Percentiles rank a stretch among this genome's conserved stretches.
phyloP scores from a whole-genome alignment of 2,888 invertebrate species.

The Ethmia dodecea region DNA sequence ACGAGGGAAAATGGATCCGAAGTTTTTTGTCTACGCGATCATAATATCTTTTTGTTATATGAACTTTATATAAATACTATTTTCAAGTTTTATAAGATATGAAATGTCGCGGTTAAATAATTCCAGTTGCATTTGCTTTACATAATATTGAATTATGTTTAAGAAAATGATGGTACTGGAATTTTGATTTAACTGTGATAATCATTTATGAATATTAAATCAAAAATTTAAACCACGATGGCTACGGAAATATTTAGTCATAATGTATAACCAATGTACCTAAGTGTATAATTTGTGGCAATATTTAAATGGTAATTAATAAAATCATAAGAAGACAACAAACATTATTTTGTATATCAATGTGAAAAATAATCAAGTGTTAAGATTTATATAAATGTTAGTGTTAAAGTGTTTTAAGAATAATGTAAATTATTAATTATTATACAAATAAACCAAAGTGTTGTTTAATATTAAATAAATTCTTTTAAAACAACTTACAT shows the following conservation, averaged over 20 bases:
- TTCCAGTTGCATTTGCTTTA: too few species aligned
- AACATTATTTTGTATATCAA: not conserved
- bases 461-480: slow-evolving; percentile 51
- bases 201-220: too few species aligned
- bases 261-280: not conserved
- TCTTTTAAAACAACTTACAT: slow-evolving; percentile 16
- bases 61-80: not conserved
- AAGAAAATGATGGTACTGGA: too few species aligned
- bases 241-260: too few species aligned
- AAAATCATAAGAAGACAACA: not conserved
- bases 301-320: too few species aligned
- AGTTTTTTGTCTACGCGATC: not conserved
- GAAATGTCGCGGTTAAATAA: too few species aligned
- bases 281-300: not conserved
- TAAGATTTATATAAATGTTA: not conserved
- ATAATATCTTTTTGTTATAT: not conserved
- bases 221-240: too few species aligned
- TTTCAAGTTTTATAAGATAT: too few species aligned
- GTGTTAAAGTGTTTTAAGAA: slow-evolving; percentile 18
- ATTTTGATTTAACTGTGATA: too few species aligned
- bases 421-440: slow-evolving; percentile 46
- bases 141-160: too few species aligned
- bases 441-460: slow-evolving; percentile 68
- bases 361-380: not conserved
- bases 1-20: not conserved